Percentiles rank a stretch among this genome's conserved stretches.
phyloP scores from a whole-genome alignment of 2,113 vertebrate species.

The Malurus cyaneus region DNA sequence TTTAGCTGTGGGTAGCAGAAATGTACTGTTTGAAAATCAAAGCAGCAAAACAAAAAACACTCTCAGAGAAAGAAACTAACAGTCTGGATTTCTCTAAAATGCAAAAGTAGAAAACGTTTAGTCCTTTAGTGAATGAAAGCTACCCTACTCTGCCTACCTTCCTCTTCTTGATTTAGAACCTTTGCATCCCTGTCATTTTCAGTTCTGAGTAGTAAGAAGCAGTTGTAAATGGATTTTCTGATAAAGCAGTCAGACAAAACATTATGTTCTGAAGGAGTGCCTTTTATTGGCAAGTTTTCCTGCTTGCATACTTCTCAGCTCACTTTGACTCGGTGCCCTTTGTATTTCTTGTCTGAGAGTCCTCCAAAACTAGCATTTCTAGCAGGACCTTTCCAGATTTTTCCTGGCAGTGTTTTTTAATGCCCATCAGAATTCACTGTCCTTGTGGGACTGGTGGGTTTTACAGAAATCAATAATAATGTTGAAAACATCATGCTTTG shows the following conservation, averaged over 20 bases:
- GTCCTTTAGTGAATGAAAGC: background rate
- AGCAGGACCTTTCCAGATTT: background rate
- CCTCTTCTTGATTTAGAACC: background rate
- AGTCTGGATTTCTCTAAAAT: background rate
- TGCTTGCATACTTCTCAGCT: slow-evolving; percentile 54
- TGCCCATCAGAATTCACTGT: background rate
- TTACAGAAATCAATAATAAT: background rate
- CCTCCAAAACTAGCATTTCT: background rate
- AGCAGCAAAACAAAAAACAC: background rate
- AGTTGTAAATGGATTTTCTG: slow-evolving; percentile 60
- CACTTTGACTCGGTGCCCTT: slow-evolving; percentile 65
- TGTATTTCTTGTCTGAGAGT: background rate
- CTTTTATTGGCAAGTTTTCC: slow-evolving; percentile 56
- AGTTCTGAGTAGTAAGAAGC: slow-evolving; percentile 40
- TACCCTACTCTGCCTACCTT: background rate
- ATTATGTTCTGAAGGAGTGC: slow-evolving; percentile 57
- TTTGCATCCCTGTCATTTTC: background rate
- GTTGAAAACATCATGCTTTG: background rate
- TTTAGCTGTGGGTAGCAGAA: background rate
- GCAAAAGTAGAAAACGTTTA: background rate
- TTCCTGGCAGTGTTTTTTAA: background rate
- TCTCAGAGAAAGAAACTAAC: background rate
- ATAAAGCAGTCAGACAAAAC: slow-evolving; percentile 49
- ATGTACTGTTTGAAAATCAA: background rate
- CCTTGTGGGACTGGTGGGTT: background rate